Evolutionary conservation across 1,140 invertebrate genomes (phyloP).

Genomic region (Orchestia grillus): DNA sequence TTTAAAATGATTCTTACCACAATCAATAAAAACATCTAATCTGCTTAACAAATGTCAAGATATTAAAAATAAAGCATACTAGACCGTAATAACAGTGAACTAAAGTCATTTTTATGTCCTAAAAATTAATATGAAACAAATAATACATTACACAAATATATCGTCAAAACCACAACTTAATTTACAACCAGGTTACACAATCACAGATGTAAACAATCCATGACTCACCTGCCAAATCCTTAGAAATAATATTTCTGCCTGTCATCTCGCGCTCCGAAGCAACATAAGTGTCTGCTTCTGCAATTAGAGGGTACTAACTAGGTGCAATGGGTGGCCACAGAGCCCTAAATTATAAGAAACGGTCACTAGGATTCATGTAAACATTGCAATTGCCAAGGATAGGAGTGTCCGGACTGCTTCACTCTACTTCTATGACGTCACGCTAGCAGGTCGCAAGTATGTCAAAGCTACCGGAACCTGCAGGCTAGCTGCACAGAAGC

Average conservation of each 20-base stretch:
- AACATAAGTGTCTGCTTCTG: slow-evolving; percentile 23
- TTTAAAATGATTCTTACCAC: too few species aligned
- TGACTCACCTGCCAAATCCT: slow-evolving; percentile 38
- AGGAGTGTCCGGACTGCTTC: slow-evolving; percentile 27
- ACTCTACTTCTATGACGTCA: slow-evolving; percentile 26
- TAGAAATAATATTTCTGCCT: slow-evolving; percentile 54
- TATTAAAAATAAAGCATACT: too few species aligned
- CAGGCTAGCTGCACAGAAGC: not conserved
- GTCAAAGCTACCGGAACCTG: not conserved
- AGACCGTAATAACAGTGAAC: not conserved
- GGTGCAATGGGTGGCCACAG: not conserved
- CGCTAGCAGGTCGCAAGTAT: slow-evolving; percentile 25
- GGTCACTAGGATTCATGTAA: not conserved
- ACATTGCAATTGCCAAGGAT: slow-evolving; percentile 11
- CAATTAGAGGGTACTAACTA: slow-evolving; percentile 11
- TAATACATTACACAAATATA: not conserved
- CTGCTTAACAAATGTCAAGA: too few species aligned
- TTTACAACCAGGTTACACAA: not conserved
- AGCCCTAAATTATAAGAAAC: not conserved
- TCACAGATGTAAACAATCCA: slow-evolving; percentile 41
- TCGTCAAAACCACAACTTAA: not conserved
- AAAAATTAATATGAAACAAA: not conserved
- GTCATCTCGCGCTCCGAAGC: slow-evolving; percentile 33
- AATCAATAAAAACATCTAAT: too few species aligned
- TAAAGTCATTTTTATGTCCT: not conserved